A percentile compares a stretch with the other conserved stretches of the same genome.
phyloP scores from a whole-genome alignment of 1,140 invertebrate species.

The Propsilocerus akamusi region DNA sequence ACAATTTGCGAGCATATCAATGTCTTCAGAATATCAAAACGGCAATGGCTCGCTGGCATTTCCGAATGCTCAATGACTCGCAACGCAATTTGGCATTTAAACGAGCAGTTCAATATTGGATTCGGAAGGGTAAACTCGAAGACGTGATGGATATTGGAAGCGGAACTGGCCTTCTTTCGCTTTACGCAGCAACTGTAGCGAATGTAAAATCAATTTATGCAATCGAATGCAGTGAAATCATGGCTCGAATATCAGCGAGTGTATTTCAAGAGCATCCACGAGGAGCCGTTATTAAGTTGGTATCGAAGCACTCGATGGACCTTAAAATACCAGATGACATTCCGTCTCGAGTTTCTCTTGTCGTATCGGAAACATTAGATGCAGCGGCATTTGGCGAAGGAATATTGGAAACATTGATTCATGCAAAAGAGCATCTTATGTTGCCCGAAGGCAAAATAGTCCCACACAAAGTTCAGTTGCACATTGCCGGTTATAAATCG shows the following conservation, averaged over 20 bases:
- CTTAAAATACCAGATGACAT: conserved; percentile 32
- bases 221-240: conserved; percentile 42
- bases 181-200: conserved; percentile 35
- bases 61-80: conserved; percentile 60
- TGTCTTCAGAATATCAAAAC: neutral
- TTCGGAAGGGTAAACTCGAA: conserved; percentile 27
- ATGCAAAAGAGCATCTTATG: conserved; percentile 44
- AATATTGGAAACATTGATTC: conserved; percentile 39
- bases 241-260: conserved; percentile 35
- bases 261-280: conserved; percentile 32
- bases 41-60: conserved; percentile 56
- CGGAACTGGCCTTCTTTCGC: conserved; percentile 47
- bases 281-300: conserved; percentile 21
- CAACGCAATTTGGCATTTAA: conserved; percentile 42
- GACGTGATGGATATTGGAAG: conserved; percentile 53
- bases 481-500: conserved; percentile 35
- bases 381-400: conserved; percentile 57
- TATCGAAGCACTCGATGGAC: conserved; percentile 32
- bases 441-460: conserved; percentile 29
- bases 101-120: conserved; percentile 35
- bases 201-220: conserved; percentile 36
- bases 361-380: conserved; percentile 65
- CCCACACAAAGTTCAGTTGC: conserved; percentile 41
- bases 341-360: conserved; percentile 34
- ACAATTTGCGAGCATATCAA: neutral